phyloP scores from a whole-genome alignment of 2,797 vertebrate genomes.

The Danio kyathit region DNA sequence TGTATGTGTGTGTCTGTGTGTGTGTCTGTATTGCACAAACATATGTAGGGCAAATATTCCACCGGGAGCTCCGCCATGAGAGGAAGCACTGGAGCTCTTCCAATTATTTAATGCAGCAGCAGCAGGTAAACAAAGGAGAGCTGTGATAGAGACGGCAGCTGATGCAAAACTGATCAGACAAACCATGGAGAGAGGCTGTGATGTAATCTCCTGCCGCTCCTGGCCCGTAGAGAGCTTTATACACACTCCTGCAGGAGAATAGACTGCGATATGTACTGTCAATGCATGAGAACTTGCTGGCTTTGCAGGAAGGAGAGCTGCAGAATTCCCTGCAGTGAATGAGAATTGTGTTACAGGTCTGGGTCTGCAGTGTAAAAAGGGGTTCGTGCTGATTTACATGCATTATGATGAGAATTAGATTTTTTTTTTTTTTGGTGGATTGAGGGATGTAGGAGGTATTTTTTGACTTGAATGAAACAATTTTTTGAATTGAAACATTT shows the following conservation, averaged over 20 bases:
- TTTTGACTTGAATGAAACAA: no score
- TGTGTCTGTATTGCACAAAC: slow-evolving; percentile 73
- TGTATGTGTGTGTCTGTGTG: slow-evolving; percentile 24
- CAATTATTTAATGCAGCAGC: slow-evolving; percentile 65
- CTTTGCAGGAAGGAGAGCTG: background rate
- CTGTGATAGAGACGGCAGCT: slow-evolving; percentile 5
- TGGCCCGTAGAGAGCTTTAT: slow-evolving; percentile 1
- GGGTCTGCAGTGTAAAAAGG: background rate
- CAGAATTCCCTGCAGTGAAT: background rate
- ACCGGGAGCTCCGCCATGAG: slow-evolving; percentile 69
- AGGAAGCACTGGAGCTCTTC: slow-evolving; percentile 67
- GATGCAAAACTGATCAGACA: slow-evolving; percentile 41
- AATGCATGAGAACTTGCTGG: slow-evolving; percentile 29
- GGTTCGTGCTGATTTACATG: no score
- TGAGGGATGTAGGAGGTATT: no score
- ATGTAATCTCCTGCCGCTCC: slow-evolving; percentile 30
- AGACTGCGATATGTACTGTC: background rate
- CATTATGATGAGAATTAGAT: no score
- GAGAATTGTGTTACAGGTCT: background rate
- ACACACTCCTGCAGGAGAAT: slow-evolving; percentile 12
- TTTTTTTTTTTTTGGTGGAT: no score
- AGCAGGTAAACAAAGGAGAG: slow-evolving; percentile 60
- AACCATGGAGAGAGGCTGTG: background rate
- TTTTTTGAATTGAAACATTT: no score
- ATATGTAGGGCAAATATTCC: slow-evolving; percentile 80